Conservation (phyloP, 2,888 invertebrate genomes). For the Actias luna region DNA sequence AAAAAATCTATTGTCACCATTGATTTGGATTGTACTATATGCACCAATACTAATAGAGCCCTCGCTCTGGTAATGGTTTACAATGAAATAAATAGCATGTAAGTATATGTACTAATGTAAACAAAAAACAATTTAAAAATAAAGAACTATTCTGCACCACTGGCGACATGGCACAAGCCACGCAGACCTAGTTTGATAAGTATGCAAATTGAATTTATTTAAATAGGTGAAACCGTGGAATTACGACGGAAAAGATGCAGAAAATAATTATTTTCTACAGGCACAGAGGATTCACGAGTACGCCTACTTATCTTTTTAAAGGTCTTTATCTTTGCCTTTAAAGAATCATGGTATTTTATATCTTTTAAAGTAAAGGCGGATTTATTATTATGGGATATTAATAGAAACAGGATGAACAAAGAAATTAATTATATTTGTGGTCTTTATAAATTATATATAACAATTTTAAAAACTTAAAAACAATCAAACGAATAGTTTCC, state of each 20-base stretch:
- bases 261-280: slow-evolving; percentile 4
- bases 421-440: background rate
- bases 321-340: slow-evolving; percentile 11
- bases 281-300: background rate
- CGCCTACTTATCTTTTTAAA: slow-evolving; percentile 16
- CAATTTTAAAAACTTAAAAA: too few relatives aligned
- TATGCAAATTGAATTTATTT: slow-evolving; percentile 31
- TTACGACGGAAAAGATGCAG: slow-evolving; percentile 1
- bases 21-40: too few relatives aligned
- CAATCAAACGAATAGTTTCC: too few relatives aligned
- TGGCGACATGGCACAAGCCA: background rate
- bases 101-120: background rate
- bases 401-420: background rate
- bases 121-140: background rate
- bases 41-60: too few relatives aligned
- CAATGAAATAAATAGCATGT: too few relatives aligned
- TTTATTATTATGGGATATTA: background rate
- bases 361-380: background rate
- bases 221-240: slow-evolving; percentile 13
- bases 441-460: background rate
- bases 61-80: too few relatives aligned
- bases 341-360: background rate
- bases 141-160: background rate
- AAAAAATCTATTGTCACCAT: too few relatives aligned
- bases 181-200: slow-evolving; percentile 30